Evolutionary conservation across 1,140 invertebrate genomes (phyloP).

Genomic region (Lucilia cuprina): DNA sequence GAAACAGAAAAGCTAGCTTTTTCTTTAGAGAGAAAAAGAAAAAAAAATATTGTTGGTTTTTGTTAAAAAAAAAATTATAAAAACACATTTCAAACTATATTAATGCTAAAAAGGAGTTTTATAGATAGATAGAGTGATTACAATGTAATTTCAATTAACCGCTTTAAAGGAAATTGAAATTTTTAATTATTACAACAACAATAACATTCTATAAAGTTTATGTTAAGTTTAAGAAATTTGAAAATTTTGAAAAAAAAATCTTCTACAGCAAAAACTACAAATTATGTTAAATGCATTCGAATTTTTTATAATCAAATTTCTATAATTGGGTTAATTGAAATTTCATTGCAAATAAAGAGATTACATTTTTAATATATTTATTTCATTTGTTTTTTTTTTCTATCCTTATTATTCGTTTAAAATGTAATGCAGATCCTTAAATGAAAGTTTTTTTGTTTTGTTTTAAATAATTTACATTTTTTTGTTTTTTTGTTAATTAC

Average conservation of each 20-base stretch:
- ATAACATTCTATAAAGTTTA: too few species aligned
- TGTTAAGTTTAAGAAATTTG: too few species aligned
- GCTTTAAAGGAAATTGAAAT: too few species aligned
- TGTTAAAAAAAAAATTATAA: background rate
- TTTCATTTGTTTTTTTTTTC: background rate
- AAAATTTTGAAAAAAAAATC: too few species aligned
- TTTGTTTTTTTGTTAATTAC: background rate
- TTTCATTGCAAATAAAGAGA: background rate
- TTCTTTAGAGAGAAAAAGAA: background rate
- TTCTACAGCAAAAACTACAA: too few species aligned
- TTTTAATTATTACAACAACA: too few species aligned
- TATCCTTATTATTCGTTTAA: conserved; percentile 21
- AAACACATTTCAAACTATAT: too few species aligned
- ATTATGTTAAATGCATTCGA: too few species aligned
- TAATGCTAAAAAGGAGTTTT: too few species aligned
- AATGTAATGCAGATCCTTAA: conserved; percentile 33
- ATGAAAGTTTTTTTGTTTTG: background rate
- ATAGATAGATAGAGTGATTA: too few species aligned
- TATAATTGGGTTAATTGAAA: background rate
- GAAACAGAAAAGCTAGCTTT: background rate
- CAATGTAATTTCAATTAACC: too few species aligned
- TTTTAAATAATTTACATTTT: conserved; percentile 24
- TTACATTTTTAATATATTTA: background rate
- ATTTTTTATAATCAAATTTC: too few species aligned
- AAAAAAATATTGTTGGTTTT: background rate